Percentiles rank a stretch among this genome's conserved stretches.
These are phyloP conservation scores for Eurystomus gularis DNA, from an alignment of 2,113 vertebrate species.

Conservation along the genomic window DNA sequence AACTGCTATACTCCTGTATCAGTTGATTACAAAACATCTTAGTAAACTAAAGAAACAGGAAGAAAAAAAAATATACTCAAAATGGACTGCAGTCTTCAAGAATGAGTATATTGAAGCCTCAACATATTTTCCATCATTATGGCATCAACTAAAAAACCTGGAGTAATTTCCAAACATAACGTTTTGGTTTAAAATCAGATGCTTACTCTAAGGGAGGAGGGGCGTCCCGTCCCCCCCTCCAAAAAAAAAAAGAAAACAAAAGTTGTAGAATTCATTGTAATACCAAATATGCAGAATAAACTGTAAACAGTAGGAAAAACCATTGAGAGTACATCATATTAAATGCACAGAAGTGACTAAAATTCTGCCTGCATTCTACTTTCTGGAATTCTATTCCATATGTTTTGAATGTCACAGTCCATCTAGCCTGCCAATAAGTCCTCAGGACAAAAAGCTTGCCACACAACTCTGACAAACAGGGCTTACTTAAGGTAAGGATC, in stretches of 20 bases:
- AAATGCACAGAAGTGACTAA: not conserved
- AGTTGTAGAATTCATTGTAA: not conserved
- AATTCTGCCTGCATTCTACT: not conserved
- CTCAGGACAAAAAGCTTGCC: constrained; percentile 2
- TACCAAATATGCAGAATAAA: not conserved
- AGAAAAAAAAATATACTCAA: not conserved
- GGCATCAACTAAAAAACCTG: not conserved
- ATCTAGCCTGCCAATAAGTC: constrained; percentile 34
- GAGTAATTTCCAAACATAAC: not conserved
- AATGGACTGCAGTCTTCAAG: not conserved
- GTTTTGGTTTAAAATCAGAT: not conserved
- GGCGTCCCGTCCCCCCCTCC: too few species aligned
- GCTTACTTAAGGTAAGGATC: constrained; percentile 1
- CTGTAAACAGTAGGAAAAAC: not conserved
- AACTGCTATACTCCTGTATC: not conserved
- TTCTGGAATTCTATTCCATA: not conserved
- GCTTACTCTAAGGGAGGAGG: not conserved
- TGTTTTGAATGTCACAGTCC: constrained; percentile 8
- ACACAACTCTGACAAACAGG: not conserved
- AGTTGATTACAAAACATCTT: not conserved
- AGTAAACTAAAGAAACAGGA: not conserved
- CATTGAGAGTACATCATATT: not conserved
- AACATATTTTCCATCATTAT: not conserved
- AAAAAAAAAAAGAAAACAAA: not conserved
- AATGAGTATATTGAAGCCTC: not conserved